Conservation (phyloP, 2,888 invertebrate species). For the Dusona sp. region DNA sequence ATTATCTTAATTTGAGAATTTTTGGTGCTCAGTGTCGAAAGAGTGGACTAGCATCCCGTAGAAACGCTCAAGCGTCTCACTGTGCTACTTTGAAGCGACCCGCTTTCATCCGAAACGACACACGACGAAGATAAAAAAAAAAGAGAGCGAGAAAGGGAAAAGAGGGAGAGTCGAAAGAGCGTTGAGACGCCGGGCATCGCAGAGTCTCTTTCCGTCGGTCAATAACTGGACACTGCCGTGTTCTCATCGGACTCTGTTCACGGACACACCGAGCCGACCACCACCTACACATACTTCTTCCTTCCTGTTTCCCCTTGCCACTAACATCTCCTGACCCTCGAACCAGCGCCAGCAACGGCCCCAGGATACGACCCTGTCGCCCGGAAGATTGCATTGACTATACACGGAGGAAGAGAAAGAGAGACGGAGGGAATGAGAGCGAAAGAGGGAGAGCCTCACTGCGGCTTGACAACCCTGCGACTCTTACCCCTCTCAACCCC, state of each 20-base stretch:
- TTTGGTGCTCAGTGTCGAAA: not conserved
- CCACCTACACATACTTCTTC: slow-evolving; percentile 52
- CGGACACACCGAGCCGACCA: slow-evolving; percentile 45
- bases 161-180: slow-evolving; percentile 68
- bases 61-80: slow-evolving; percentile 1
- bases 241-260: slow-evolving; percentile 66
- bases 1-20: not conserved
- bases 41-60: not conserved
- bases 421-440: slow-evolving; percentile 9
- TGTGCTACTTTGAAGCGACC: slow-evolving; percentile 49
- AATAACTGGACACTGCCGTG: slow-evolving; percentile 83
- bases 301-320: slow-evolving; percentile 57
- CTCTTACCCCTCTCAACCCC: slow-evolving; percentile 45
- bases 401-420: slow-evolving; percentile 34
- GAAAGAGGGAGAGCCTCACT: slow-evolving; percentile 51
- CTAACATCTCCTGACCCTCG: slow-evolving; percentile 60
- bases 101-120: slow-evolving; percentile 31
- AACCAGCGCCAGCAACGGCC: slow-evolving; percentile 52
- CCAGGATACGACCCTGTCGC: slow-evolving; percentile 70
- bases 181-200: slow-evolving; percentile 63
- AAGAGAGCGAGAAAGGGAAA: slow-evolving; percentile 47
- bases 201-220: slow-evolving; percentile 81
- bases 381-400: slow-evolving; percentile 70
- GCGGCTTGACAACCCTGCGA: slow-evolving; percentile 60
- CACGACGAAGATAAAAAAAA: slow-evolving; percentile 25